Conservation (phyloP, 2,113 vertebrate genomes). For the Pollachius pollachius region DNA sequence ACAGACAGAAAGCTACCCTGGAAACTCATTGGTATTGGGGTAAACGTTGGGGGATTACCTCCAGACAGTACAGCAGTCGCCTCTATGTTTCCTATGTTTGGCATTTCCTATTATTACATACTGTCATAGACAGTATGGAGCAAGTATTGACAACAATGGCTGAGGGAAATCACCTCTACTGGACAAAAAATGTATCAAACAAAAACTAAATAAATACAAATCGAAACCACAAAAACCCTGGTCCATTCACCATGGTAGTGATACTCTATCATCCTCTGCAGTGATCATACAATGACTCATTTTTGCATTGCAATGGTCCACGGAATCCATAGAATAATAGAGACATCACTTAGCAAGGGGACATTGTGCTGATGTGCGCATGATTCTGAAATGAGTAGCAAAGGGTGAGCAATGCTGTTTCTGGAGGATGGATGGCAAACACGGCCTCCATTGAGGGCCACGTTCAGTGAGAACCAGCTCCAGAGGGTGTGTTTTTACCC, state of each 20-base stretch:
- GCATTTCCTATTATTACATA: no score
- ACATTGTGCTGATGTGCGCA: constrained; percentile 13
- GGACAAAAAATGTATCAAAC: constrained; percentile 47
- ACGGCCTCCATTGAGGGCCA: constrained; percentile 22
- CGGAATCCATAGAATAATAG: neutral
- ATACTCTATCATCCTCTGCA: constrained; percentile 10
- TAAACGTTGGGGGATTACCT: no score
- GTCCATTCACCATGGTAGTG: constrained; percentile 32
- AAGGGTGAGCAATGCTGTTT: constrained; percentile 36
- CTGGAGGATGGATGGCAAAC: constrained; percentile 38
- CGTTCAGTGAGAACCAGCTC: constrained; percentile 6
- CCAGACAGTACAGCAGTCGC: no score
- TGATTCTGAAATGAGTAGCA: constrained; percentile 34
- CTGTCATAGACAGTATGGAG: no score
- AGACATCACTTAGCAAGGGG: neutral
- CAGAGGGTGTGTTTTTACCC: no score
- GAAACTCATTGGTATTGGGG: no score
- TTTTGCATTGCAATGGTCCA: neutral
- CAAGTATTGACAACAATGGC: constrained; percentile 1
- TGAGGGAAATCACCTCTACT: constrained; percentile 49
- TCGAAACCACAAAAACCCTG: constrained; percentile 16
- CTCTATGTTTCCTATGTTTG: no score
- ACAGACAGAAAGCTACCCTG: neutral
- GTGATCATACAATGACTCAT: neutral
- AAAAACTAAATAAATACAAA: constrained; percentile 21